Evolutionary conservation across 2,113 vertebrate genomes (phyloP), one percentile per base, ranked within the genome.

Genomic region (Chiloscyllium plagiosum): DNA sequence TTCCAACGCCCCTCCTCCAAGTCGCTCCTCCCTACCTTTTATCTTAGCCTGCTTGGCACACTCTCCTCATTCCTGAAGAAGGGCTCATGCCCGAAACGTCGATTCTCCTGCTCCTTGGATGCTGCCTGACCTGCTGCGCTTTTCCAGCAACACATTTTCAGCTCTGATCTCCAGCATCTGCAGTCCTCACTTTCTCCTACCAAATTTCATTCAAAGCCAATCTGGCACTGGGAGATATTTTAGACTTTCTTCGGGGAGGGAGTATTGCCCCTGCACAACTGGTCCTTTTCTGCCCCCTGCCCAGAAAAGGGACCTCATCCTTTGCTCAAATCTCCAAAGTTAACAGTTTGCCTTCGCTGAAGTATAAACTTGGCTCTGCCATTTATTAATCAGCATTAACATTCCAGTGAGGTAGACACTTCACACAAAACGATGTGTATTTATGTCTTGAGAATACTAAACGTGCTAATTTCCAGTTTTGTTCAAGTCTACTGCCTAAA

Each of bases 401-500:
- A 95, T 70, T 95, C 94, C 69, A 72, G 94, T 15, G 19, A 72
- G 69, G 69, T 93, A 72, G 68, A 70, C 94, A 72, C 42, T 95
- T 95, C 69, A 76, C 33, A 94, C 68, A 95, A 95, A 93, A 72
- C 69, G 68, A 95, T 72, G 69, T 95, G 66, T 50, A 95, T 95
- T 95, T 72, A 95, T 95, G 94, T 95, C 68, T 95, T 95, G 94
- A 95, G 66, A 95, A 95, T 95, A 95, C 94, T 95, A 95, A 95
- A 95, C 72, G 68, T 95, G 47, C 47, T 95, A 70, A 72, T 95
- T 95, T 70, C 69, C 68, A 72, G 94, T 95, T 72, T 95, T 95
- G 68, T 72, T 95, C 94, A 72, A 95, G 68, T 95, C 68, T 95
- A 72, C 68, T 95, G 69, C 94, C 29, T 95, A 95, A 72, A 95